A percentile compares a stretch with the other conserved stretches of the same genome.
Conservation (phyloP, 30 jellyfish, hydroid and myxozoan species). For the Cassiopea xamachana region DNA sequence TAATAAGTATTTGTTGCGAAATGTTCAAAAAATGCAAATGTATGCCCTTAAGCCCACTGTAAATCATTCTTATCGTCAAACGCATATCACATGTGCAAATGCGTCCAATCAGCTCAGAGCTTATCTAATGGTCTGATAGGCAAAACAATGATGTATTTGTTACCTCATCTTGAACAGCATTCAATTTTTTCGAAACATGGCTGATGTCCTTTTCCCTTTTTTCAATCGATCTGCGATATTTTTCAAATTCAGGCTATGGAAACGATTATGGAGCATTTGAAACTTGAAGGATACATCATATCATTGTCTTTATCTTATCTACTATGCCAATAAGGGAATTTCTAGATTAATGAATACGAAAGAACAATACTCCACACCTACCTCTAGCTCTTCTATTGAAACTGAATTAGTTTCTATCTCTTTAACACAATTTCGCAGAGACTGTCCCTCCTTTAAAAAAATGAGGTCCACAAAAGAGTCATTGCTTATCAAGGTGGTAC, state of each 20-base stretch:
- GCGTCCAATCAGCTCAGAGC: too few relatives aligned
- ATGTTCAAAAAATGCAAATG: too few relatives aligned
- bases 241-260: slow-evolving; percentile 87
- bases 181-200: slow-evolving; percentile 61
- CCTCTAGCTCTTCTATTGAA: slow-evolving; percentile 87
- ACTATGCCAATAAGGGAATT: neutral
- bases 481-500: too few relatives aligned
- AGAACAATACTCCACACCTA: neutral
- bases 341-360: neutral
- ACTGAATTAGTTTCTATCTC: slow-evolving; percentile 77
- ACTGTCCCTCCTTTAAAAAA: slow-evolving; percentile 70
- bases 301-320: too few relatives aligned
- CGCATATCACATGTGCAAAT: too few relatives aligned
- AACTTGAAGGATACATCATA: too few relatives aligned
- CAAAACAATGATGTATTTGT: too few relatives aligned
- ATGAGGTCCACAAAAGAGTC: too few relatives aligned
- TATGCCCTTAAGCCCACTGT: too few relatives aligned
- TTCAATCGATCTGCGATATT: slow-evolving; percentile 47
- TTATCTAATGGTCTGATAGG: too few relatives aligned
- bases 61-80: too few relatives aligned
- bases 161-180: slow-evolving; percentile 96
- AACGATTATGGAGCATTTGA: neutral
- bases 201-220: slow-evolving; percentile 72
- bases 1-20: too few relatives aligned
- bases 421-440: slow-evolving; percentile 54